Conservation (phyloP, 2,888 invertebrate species). For the Amiota minor region DNA sequence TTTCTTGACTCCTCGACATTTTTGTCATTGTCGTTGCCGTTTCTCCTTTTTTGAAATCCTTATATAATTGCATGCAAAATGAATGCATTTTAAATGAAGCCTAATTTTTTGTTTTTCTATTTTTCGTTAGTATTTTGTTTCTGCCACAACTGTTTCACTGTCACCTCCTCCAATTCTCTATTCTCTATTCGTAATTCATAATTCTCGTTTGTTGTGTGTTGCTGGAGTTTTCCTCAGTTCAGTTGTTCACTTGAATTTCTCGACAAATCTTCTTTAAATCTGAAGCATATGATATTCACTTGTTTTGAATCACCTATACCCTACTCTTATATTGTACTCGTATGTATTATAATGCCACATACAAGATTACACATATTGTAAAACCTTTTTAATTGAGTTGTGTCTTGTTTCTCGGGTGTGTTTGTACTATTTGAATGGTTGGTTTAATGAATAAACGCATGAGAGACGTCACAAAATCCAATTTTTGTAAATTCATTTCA, state of each 20-base stretch:
- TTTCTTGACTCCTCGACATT: neutral
- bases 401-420: conserved; percentile 9
- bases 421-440: neutral
- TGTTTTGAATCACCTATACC: neutral
- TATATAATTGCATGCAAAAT: conserved; percentile 50
- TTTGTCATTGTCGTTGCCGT: neutral
- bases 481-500: conserved; percentile 56
- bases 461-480: conserved; percentile 49
- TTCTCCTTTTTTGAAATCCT: conserved; percentile 44
- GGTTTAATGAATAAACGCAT: conserved; percentile 1
- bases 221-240: neutral
- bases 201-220: conserved; percentile 2
- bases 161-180: too few species aligned
- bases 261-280: neutral
- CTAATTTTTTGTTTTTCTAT: conserved; percentile 22
- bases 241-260: neutral
- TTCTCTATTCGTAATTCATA: neutral
- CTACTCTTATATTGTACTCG: too few species aligned
- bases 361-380: conserved; percentile 6
- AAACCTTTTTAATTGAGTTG: conserved; percentile 29
- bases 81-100: conserved; percentile 61
- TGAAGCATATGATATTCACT: conserved; percentile 18
- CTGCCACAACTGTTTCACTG: neutral
- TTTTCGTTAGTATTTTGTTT: conserved; percentile 15
- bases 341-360: neutral